Percentiles rank a stretch among this genome's conserved stretches.
phyloP scores from a whole-genome alignment of 2,113 vertebrate species.

The Brachyistius frenatus region DNA sequence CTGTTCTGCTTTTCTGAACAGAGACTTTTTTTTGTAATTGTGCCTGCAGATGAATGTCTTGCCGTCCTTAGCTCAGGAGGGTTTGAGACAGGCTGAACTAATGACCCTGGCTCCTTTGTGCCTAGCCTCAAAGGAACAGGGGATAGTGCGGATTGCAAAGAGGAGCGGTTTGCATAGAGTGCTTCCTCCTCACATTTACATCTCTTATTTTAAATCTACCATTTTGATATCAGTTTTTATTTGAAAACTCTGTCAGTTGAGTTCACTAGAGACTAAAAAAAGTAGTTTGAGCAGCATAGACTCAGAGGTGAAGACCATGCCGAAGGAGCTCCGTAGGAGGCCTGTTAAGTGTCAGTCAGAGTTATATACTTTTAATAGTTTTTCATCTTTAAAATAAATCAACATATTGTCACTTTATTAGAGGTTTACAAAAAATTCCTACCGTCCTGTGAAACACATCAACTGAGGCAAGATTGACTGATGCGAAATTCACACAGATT shows the following conservation, averaged over 20 bases:
- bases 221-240: constrained; percentile 28
- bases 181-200: constrained; percentile 58
- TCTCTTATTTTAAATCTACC: constrained; percentile 29
- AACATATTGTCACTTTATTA: neutral
- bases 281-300: neutral
- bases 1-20: constrained; percentile 64
- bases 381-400: constrained; percentile 19
- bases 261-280: neutral
- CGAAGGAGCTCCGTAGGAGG: neutral
- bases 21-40: constrained; percentile 64
- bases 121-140: constrained; percentile 66
- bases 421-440: constrained; percentile 6
- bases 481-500: constrained; percentile 30
- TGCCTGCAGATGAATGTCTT: constrained; percentile 75
- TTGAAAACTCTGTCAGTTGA: constrained; percentile 13
- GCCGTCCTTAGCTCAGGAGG: constrained; percentile 62
- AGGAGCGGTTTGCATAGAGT: constrained; percentile 45
- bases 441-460: neutral
- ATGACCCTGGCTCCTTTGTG: constrained; percentile 80
- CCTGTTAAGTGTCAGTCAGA: neutral
- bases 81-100: constrained; percentile 78
- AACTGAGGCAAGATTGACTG: constrained; percentile 31
- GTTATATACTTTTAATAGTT: constrained; percentile 1
- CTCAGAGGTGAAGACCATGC: neutral
- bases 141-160: constrained; percentile 55